These are phyloP conservation scores for Poeciliopsis turrubarensis DNA, from an alignment of 2,113 vertebrate species.

Conservation along the genomic window DNA sequence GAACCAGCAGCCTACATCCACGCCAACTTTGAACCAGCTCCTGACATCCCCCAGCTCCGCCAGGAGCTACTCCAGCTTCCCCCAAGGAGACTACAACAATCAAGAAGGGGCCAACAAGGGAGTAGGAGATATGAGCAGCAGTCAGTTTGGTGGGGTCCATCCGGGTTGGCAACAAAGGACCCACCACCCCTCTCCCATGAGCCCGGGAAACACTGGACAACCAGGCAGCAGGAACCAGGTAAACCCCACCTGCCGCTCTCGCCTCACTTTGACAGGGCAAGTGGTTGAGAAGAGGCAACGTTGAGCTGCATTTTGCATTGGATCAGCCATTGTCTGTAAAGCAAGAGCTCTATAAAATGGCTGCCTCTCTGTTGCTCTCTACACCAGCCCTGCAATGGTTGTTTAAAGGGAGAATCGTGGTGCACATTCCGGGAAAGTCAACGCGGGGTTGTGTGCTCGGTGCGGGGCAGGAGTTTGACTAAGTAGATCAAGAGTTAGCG, in stretches of 20 bases:
- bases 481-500: constrained; percentile 69
- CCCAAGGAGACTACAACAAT: constrained; percentile 88
- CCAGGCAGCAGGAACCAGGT: constrained; percentile 89
- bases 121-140: constrained; percentile 81
- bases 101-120: constrained; percentile 89
- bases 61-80: constrained; percentile 91
- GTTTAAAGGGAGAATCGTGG: constrained; percentile 57
- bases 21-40: constrained; percentile 96
- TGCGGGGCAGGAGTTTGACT: constrained; percentile 65
- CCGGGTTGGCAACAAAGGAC: constrained; percentile 92
- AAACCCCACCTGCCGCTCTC: constrained; percentile 65
- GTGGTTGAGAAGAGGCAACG: constrained; percentile 36
- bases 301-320: constrained; percentile 74
- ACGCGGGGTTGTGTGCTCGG: constrained; percentile 40
- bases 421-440: constrained; percentile 26
- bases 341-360: constrained; percentile 91
- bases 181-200: constrained; percentile 91
- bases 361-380: constrained; percentile 86
- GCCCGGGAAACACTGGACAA: constrained; percentile 91
- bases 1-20: constrained; percentile 89
- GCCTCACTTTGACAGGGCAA: constrained; percentile 48
- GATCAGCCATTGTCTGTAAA: constrained; percentile 92
- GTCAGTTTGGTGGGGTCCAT: constrained; percentile 88
- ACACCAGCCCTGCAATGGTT: constrained; percentile 63
- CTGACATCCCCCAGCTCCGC: constrained; percentile 93